Base-by-base conservation (phyloP, 1,140 invertebrate genomes). In the Samia ricini region DNA sequence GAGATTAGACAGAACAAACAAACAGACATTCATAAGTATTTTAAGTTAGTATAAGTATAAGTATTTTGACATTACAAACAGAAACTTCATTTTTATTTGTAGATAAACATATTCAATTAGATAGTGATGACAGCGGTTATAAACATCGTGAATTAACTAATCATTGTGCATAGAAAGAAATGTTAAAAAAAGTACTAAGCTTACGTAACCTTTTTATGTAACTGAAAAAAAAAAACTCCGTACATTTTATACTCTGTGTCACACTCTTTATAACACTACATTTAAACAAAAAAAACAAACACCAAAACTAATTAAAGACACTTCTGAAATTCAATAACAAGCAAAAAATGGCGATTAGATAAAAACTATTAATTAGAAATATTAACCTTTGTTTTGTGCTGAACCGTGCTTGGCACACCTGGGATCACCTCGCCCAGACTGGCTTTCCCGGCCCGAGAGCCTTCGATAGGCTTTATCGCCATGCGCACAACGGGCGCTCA, bases 381-480 rank as follows among this genome's bases (percentile, higher is more conserved):
- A 83, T 78, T 84, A 67, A 88, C 83, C 85, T 86, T 83, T 71
- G 59, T 62, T 61, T 74, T 75, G 64, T 67, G 74, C 68, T 68
- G 74, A 67, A 76, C 71, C 71, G 77, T 79, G 78, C 83, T 87
- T 74, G 74, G 83, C 83, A 85, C 84, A 88, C 85, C 83, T 84
- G 83, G 77, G 72, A 71, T 71, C 74, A 75, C 77, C 81, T 79
- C 74, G 85, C 82, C 83, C 83, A 78, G 83, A 88, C 85, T 88
- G 83, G 69, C 73, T 54, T 50, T 50, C 63, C 61, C 60, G 63
- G 74, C 64, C 61, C 62, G 60, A 60, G 56, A 66, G 64, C 66
- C 51, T 70, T 58, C 62, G 64, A 66, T 68, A 79, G 76, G 65
- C 79, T 80, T 61, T 56, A 4, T 2, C 18, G 76, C 26, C 85